phyloP scores from a whole-genome alignment of 2,888 invertebrate genomes.

The Pollenia angustigena region DNA sequence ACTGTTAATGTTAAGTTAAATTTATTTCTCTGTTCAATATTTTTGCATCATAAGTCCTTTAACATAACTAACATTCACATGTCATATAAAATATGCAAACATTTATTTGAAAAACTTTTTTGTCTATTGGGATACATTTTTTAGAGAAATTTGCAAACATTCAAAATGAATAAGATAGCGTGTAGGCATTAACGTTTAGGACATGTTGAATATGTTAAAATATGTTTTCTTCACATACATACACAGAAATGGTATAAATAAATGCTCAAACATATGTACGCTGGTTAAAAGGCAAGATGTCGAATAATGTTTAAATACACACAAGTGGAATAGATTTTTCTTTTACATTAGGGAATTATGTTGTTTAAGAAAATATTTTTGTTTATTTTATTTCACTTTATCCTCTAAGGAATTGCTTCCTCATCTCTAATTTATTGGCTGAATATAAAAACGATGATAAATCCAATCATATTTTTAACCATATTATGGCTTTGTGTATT shows the following conservation, averaged over 20 bases:
- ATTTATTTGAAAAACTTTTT: neutral
- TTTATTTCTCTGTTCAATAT: too few species aligned
- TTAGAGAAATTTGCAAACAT: constrained; percentile 8
- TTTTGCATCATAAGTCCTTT: neutral
- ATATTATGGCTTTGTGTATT: constrained; percentile 20
- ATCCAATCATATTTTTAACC: constrained; percentile 36
- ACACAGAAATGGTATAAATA: neutral
- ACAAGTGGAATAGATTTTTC: neutral
- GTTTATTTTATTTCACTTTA: constrained; percentile 10
- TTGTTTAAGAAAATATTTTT: neutral
- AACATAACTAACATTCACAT: neutral
- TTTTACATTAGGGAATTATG: constrained; percentile 32
- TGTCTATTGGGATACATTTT: neutral
- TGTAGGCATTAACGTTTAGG: constrained; percentile 8
- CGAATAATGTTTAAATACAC: constrained; percentile 14
- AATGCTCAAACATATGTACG: neutral
- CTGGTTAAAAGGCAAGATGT: neutral
- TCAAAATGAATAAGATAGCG: constrained; percentile 20
- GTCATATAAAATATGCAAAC: neutral
- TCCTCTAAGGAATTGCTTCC: constrained; percentile 16
- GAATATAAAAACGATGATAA: constrained; percentile 11
- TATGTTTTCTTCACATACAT: neutral
- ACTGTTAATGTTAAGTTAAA: too few species aligned
- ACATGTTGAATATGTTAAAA: constrained; percentile 34
- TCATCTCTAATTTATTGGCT: neutral